Percentiles rank a stretch among this genome's conserved stretches.
phyloP scores from a whole-genome alignment of 2,888 invertebrate genomes.

The Argyresthia goedartella region DNA sequence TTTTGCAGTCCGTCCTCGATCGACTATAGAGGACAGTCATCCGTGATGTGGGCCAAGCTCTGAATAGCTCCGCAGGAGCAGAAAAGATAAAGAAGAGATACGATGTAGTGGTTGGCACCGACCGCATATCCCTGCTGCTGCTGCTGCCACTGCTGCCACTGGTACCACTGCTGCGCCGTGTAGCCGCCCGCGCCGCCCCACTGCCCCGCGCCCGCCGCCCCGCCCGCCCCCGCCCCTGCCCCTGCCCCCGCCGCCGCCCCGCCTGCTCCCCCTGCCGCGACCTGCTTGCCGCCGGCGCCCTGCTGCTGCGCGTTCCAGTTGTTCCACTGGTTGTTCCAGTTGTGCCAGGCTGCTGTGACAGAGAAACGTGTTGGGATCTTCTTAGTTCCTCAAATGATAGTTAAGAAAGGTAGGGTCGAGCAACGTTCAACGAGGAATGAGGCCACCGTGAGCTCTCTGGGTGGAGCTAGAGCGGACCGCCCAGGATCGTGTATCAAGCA shows the following conservation, averaged over 20 bases:
- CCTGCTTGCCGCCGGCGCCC: slow-evolving; percentile 13
- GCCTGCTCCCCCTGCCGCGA: slow-evolving; percentile 11
- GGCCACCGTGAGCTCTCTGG: too few species aligned
- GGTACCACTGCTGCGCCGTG: slow-evolving; percentile 60
- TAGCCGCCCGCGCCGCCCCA: slow-evolving; percentile 32
- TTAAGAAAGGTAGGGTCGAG: too few species aligned
- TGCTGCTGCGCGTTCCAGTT: slow-evolving; percentile 6
- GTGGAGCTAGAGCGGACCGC: too few species aligned
- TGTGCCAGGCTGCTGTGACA: slow-evolving; percentile 15
- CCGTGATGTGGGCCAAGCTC: background rate
- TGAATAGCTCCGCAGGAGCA: background rate
- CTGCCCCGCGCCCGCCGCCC: slow-evolving; percentile 22
- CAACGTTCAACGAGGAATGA: too few species aligned
- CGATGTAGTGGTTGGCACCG: too few species aligned
- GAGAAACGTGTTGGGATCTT: background rate
- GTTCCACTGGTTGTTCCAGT: slow-evolving; percentile 3
- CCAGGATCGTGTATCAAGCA: too few species aligned
- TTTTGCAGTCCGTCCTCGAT: too few species aligned
- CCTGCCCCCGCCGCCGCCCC: slow-evolving; percentile 8
- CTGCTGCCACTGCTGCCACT: slow-evolving; percentile 65
- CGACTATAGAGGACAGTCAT: background rate
- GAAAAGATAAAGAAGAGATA: background rate
- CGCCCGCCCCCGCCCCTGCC: slow-evolving; percentile 20
- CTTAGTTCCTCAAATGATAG: too few species aligned
- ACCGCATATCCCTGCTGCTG: slow-evolving; percentile 55